phyloP scores from a whole-genome alignment of 2,888 invertebrate species.

The Rhopalosiphum nymphaeae region DNA sequence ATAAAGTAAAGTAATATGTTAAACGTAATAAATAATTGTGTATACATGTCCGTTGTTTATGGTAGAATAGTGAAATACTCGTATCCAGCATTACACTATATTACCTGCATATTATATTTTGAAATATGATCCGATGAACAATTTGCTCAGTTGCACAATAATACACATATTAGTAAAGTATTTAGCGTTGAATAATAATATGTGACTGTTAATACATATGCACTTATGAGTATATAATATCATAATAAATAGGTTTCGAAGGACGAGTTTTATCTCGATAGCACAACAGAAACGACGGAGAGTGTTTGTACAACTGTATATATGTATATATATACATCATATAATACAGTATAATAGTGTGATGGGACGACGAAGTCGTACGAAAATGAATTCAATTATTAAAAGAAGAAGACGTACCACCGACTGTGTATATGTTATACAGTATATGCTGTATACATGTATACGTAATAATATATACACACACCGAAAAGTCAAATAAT shows the following conservation, averaged over 20 bases:
- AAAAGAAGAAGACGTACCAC: constrained; percentile 14
- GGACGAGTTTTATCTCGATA: not conserved
- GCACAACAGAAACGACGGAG: not conserved
- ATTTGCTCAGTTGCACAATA: not conserved
- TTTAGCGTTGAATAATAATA: not conserved
- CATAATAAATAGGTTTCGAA: not conserved
- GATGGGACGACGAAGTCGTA: constrained; percentile 10
- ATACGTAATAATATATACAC: not conserved
- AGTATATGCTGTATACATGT: not conserved
- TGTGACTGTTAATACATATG: not conserved
- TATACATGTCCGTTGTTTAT: not conserved
- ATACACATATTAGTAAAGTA: not conserved
- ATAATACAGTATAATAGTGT: not conserved
- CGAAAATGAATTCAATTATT: constrained; percentile 11
- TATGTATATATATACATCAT: not conserved
- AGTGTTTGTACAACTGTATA: not conserved
- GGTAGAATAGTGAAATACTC: not conserved
- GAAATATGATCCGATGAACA: not conserved
- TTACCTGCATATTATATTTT: not conserved
- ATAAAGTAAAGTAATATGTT: not conserved
- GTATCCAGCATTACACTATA: not conserved
- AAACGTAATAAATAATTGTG: not conserved
- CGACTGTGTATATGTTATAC: not conserved
- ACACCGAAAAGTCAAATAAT: not conserved
- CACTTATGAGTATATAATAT: not conserved